These are phyloP conservation scores for Muscicapa comitata DNA, from an alignment of 2,797 vertebrate genomes.

Conservation along the genomic window DNA sequence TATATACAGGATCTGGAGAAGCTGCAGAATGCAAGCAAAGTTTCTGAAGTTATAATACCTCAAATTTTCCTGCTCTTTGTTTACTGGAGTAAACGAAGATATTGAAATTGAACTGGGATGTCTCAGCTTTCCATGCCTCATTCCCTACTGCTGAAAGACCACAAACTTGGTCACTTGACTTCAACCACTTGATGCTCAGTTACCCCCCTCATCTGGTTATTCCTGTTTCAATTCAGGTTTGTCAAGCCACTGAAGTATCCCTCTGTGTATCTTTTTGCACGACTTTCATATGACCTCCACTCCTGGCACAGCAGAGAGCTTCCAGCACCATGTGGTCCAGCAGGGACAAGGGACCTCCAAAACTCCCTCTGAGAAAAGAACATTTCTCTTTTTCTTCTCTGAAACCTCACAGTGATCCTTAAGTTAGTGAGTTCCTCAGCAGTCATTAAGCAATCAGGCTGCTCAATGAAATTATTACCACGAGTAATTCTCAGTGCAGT, in stretches of 20 bases:
- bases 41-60: background rate
- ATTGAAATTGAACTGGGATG: background rate
- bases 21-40: background rate
- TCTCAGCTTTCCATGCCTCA: background rate
- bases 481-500: background rate
- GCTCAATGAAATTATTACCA: background rate
- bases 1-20: background rate
- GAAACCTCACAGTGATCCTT: background rate
- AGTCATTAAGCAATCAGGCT: background rate
- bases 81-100: background rate
- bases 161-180: background rate
- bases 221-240: background rate
- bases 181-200: background rate
- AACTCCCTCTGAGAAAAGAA: background rate
- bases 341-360: background rate
- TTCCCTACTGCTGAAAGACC: background rate
- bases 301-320: background rate
- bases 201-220: background rate
- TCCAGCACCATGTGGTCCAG: fast-evolving
- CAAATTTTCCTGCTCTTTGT: background rate
- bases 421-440: background rate
- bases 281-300: background rate
- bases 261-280: background rate
- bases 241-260: background rate
- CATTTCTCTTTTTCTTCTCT: background rate